These are phyloP conservation scores for Pipistrellus nathusii DNA, from an alignment of 2,797 vertebrate genomes.

Conservation along the genomic window DNA sequence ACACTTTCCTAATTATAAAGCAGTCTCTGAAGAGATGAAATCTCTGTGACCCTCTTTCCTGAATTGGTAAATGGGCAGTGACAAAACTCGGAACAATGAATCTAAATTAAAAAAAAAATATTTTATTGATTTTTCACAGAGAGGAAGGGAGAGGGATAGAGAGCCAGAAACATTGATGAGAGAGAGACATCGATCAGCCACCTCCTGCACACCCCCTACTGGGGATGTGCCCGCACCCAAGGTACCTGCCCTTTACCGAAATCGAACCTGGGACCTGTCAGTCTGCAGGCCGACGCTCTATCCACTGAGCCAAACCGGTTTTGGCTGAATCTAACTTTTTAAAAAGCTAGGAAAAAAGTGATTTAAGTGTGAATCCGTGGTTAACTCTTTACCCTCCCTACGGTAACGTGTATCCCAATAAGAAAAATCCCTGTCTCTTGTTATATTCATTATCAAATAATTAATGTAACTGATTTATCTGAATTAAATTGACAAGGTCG, in stretches of 20 bases:
- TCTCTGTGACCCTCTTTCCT: not conserved
- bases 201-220: too few relatives aligned
- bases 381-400: not conserved
- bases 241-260: too few relatives aligned
- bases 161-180: too few relatives aligned
- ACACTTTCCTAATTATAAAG: slow-evolving; percentile 14
- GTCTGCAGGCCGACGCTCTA: too few relatives aligned
- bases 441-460: not conserved
- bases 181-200: too few relatives aligned
- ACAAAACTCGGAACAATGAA: not conserved
- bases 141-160: too few relatives aligned
- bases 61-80: not conserved
- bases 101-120: not conserved
- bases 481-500: slow-evolving; percentile 16
- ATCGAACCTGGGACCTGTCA: too few relatives aligned
- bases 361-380: not conserved
- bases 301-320: too few relatives aligned
- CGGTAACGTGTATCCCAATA: not conserved
- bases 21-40: not conserved
- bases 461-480: not conserved
- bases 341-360: not conserved
- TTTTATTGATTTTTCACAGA: too few relatives aligned
- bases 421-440: not conserved
- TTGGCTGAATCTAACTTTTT: not conserved
- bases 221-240: too few relatives aligned